Evolutionary conservation across 2,113 vertebrate species (phyloP).

Genomic region (Alouatta palliata): DNA sequence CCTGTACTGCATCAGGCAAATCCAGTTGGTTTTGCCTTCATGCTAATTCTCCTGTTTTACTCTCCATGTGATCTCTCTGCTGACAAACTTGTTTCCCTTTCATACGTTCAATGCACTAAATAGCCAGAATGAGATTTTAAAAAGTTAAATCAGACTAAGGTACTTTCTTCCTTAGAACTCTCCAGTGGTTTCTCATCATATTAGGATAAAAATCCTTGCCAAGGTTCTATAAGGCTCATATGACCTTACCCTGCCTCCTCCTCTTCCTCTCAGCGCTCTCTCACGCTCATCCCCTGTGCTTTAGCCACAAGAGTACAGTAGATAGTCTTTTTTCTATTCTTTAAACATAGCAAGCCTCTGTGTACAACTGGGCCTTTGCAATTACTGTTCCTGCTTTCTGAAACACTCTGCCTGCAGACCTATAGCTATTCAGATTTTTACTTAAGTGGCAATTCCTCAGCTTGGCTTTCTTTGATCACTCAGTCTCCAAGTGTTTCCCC

Average conservation of each 20-base stretch:
- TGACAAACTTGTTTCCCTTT: neutral
- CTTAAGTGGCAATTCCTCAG: neutral
- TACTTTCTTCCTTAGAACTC: neutral
- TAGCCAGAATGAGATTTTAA: neutral
- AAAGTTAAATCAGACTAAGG: neutral
- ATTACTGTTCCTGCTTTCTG: neutral
- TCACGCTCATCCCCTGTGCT: neutral
- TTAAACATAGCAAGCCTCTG: neutral
- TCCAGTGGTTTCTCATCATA: neutral
- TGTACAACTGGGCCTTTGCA: neutral
- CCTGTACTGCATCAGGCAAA: neutral
- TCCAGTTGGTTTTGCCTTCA: conserved; percentile 2
- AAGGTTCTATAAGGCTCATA: neutral
- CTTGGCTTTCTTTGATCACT: neutral
- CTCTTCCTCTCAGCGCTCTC: neutral
- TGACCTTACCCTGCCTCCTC: neutral
- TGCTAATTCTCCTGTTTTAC: neutral
- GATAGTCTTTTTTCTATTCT: neutral
- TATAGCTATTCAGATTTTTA: neutral
- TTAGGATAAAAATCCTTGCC: neutral
- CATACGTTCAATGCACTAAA: neutral
- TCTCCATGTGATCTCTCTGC: neutral
- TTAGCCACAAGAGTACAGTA: neutral
- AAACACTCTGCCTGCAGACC: neutral
- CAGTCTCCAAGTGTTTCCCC: neutral